phyloP scores from a whole-genome alignment of 2,113 vertebrate species.

The Cheirogaleus medius region DNA sequence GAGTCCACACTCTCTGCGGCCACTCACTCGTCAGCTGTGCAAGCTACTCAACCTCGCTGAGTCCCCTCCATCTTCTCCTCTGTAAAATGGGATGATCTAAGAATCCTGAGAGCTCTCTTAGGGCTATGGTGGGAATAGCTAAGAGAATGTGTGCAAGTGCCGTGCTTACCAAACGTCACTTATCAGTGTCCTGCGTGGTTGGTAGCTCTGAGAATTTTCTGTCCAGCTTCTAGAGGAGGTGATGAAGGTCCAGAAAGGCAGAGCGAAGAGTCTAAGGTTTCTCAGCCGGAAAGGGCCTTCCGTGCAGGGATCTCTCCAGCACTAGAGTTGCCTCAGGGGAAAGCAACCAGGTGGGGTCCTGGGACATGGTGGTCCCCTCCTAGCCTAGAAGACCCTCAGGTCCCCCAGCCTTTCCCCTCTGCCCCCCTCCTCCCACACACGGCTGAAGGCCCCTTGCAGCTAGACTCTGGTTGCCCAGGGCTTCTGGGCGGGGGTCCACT shows the following conservation, averaged over 20 bases:
- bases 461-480: background rate
- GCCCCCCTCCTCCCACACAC: fast-evolving
- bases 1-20: background rate
- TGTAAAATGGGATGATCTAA: background rate
- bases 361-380: too few species aligned
- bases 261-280: background rate
- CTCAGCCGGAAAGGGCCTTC: background rate
- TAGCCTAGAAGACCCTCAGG: too few species aligned
- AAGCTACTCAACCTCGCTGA: background rate
- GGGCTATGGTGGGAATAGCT: background rate
- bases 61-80: background rate
- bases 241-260: background rate
- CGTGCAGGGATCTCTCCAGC: background rate
- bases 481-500: background rate
- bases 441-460: background rate
- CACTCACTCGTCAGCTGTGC: background rate
- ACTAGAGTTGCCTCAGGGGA: background rate
- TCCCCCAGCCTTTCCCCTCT: background rate
- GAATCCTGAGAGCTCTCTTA: background rate
- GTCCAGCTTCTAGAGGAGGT: background rate
- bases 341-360: fast-evolving
- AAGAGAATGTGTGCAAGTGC: background rate
- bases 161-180: fast-evolving
- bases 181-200: background rate
- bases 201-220: background rate